Percentiles rank a stretch among this genome's conserved stretches.
Evolutionary conservation across 2,888 invertebrate genomes (phyloP).

Genomic region (Caenorhabditis wallacei): DNA sequence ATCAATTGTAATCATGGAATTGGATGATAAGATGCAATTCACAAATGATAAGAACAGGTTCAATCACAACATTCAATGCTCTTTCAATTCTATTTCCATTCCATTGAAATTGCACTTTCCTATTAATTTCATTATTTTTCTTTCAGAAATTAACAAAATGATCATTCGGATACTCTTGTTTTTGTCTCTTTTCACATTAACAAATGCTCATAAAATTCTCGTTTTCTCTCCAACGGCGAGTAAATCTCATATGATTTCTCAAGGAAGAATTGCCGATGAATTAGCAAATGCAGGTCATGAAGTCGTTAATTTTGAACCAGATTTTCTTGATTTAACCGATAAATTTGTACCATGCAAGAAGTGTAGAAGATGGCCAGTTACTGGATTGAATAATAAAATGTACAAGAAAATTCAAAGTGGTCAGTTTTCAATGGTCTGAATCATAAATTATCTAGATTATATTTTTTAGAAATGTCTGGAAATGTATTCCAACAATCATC

Average conservation of each 20-base stretch:
- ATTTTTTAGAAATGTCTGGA: slow-evolving; percentile 31
- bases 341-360: slow-evolving; percentile 63
- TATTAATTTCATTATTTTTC: background rate
- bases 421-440: background rate
- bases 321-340: slow-evolving; percentile 61
- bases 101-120: background rate
- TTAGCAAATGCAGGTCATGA: slow-evolving; percentile 77
- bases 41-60: slow-evolving; percentile 7
- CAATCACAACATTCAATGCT: background rate
- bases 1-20: slow-evolving; percentile 13
- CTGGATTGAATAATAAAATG: slow-evolving; percentile 50
- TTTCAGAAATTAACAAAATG: slow-evolving; percentile 26
- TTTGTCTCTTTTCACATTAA: background rate
- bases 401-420: slow-evolving; percentile 57
- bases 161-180: slow-evolving; percentile 7
- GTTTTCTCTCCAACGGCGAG: slow-evolving; percentile 71
- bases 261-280: slow-evolving; percentile 76
- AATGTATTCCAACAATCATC: slow-evolving; percentile 49
- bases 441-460: background rate
- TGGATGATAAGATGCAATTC: slow-evolving; percentile 5
- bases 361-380: slow-evolving; percentile 66
- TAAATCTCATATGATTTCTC: slow-evolving; percentile 75
- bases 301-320: slow-evolving; percentile 73
- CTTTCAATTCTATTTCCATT: background rate
- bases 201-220: slow-evolving; percentile 60